Conservation (phyloP, 1,140 invertebrate genomes). For the Bombus haemorrhoidalis region DNA sequence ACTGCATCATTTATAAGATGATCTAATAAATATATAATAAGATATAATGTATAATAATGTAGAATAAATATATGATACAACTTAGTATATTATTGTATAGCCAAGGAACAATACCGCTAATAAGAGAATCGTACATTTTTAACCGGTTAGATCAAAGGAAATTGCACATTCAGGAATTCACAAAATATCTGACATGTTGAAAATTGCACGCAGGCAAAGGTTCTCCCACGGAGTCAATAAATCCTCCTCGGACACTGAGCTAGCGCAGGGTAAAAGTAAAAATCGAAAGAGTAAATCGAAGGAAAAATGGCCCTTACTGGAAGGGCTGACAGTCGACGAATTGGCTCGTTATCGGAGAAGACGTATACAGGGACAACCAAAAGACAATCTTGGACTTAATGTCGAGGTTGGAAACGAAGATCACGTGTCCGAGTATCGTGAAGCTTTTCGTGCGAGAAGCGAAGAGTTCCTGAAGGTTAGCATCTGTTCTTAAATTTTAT, state of each 20-base stretch:
- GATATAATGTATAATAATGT: too few relatives aligned
- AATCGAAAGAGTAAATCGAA: constrained; percentile 63
- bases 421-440: constrained; percentile 76
- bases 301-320: constrained; percentile 80
- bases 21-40: too few relatives aligned
- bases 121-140: too few relatives aligned
- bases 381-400: constrained; percentile 72
- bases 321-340: constrained; percentile 84
- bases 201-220: constrained; percentile 60
- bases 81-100: too few relatives aligned
- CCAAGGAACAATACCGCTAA: too few relatives aligned
- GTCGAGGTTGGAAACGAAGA: constrained; percentile 53
- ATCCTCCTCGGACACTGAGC: constrained; percentile 78
- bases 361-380: constrained; percentile 74
- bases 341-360: constrained; percentile 82
- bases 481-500: background rate
- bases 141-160: too few relatives aligned
- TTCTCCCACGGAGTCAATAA: constrained; percentile 67
- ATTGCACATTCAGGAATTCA: background rate
- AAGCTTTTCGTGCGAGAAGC: constrained; percentile 70
- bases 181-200: background rate
- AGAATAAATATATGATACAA: too few relatives aligned
- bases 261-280: constrained; percentile 72
- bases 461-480: constrained; percentile 72
- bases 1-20: too few relatives aligned